Base-by-base conservation (phyloP, 1,140 invertebrate species). In the Micrasema minimum region DNA sequence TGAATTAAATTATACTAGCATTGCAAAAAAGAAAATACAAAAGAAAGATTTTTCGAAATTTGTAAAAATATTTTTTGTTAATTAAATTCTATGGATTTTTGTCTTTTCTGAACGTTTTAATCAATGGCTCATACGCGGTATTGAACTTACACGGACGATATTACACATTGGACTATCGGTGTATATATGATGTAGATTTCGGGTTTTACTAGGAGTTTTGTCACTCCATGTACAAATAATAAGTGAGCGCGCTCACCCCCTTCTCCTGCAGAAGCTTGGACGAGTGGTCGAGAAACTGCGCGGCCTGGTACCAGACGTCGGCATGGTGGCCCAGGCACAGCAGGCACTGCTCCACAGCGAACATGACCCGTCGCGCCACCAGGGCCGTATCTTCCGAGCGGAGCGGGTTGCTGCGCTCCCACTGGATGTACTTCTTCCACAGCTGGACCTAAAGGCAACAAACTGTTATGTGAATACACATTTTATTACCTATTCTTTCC, bases 341-440 rank as follows among this genome's bases (percentile, higher is more conserved):
- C 22, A 99, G 83, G 79, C 96, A 97, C 81, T 99, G 97, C 79
- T 99, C 98, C 75, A 98, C 98, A 0, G 97, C 97, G 86, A 99
- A 99, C 90, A 99, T 97, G 0, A 99, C 97, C 78, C 98, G 83
- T 66, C 94, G 90, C 0, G 96, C 97, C 1, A 99, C 91, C 0
- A 97, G 79, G 0, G 94, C 92, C 0, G 96, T 94, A 78, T 99
- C 98, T 82, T 99, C 98, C 0, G 94, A 96, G 51, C 96, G 87
- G 10, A 99, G 83, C 0, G 98, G 98, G 86, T 99, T 99, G 22
- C 90, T 91, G 73, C 97, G 95, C 82, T 99, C 98, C 94, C 97
- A 99, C 2, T 90, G 85, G 70, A 99, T 99, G 78, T 99, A 99
- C 78, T 98, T 98, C 82, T 98, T 98, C 98, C 98, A 99, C n/a